Evolutionary conservation across 2,888 invertebrate species (phyloP), one percentile per base, ranked within the genome.

Genomic region (Tridacna gigas): DNA sequence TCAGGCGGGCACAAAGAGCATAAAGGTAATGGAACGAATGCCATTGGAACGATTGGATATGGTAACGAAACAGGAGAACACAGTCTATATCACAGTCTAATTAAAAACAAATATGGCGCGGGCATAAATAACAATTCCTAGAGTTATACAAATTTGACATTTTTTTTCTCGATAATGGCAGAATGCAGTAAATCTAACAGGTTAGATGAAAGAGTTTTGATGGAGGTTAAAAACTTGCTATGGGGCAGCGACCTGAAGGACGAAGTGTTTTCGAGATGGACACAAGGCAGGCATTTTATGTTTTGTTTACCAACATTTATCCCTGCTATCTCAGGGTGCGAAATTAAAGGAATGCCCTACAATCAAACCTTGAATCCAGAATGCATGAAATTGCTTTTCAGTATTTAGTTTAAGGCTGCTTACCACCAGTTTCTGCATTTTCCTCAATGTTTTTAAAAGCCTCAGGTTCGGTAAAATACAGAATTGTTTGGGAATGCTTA

Each of bases 241-340:
- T 98, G 98, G 98, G 98, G 98, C 89, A 96, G 96, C 90, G 96
- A 96, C 92, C 97, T 98, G 89, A 97, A 97, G 94, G 96, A 97
- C 90, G 98, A 98, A 93, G 97, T 98, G 88, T 98, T 98, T 95
- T 96, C 96, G 92, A 96, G 98, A 93, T 98, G 98, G 98, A 97
- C 98, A 89, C 98, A 98, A 96, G 97, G 97, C 97, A 95, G 25
- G 20, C 9, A 5, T 11, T 9, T 18, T 28, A 1, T 13, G 37
- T 37, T 37, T 37, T 2, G 37, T 37, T 37, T 37, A 37, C 37
- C 37, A 7, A 4, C 37, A 37, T 4, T 37, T 37, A 4, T n/a
- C 7, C 37, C 7, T 37, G 37, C 37, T 37, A 7, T 37, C 37
- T 37, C 37, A 37, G 37, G 37, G 7, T 37, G 37, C 37, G 37